Conservation (phyloP, 2,797 vertebrate genomes). For the Phylloscopus collybita region DNA sequence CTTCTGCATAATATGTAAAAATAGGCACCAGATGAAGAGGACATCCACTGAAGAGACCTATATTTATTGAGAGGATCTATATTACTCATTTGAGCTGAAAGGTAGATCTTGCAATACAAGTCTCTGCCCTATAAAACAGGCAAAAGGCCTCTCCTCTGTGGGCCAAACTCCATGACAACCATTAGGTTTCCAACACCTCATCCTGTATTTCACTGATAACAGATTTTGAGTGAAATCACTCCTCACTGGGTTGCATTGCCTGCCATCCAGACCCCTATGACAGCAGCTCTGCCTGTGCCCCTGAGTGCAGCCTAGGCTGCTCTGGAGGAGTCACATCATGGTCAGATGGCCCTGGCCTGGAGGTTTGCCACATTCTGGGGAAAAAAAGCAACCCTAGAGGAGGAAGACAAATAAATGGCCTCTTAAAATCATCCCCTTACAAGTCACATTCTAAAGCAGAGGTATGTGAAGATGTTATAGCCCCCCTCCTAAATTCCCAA, state of each 20-base stretch:
- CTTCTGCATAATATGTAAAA: not conserved
- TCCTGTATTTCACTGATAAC: not conserved
- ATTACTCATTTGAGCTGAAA: not conserved
- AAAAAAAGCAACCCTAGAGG: not conserved
- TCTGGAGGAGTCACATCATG: not conserved
- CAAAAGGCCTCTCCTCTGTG: not conserved
- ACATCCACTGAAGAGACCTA: not conserved
- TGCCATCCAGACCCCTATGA: not conserved
- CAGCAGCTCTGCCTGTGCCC: not conserved
- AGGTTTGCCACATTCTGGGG: not conserved
- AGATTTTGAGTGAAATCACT: not conserved
- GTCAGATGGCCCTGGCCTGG: not conserved
- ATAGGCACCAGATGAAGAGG: not conserved
- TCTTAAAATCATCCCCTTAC: not conserved
- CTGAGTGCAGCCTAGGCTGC: not conserved
- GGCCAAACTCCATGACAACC: not conserved
- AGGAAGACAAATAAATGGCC: not conserved
- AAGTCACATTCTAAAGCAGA: not conserved
- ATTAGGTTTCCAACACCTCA: not conserved
- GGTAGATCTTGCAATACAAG: not conserved
- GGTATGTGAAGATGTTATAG: rapidly evolving
- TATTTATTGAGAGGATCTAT: not conserved
- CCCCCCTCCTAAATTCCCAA: not conserved
- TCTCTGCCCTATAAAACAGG: not conserved
- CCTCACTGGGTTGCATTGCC: not conserved